Evolutionary conservation across 2,797 vertebrate genomes (phyloP).

Genomic region (Protosalanx chinensis): DNA sequence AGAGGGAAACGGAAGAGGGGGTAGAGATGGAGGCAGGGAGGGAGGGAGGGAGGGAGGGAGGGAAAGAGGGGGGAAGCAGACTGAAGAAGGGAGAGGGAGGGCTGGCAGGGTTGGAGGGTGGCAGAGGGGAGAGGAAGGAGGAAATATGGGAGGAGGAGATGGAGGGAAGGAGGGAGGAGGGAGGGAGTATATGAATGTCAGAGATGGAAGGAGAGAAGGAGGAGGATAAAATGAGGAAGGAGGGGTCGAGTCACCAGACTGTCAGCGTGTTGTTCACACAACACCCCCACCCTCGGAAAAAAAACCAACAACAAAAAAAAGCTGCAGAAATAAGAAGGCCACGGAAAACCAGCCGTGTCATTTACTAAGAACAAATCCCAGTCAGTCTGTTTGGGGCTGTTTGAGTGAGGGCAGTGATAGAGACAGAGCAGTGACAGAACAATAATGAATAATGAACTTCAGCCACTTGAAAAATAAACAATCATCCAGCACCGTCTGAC

Average conservation of each 20-base stretch:
- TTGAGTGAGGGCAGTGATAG: constrained; percentile 61
- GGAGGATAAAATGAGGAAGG: constrained; percentile 51
- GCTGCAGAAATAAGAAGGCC: constrained; percentile 14
- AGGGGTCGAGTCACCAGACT: constrained; percentile 43
- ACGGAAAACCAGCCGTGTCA: constrained; percentile 75
- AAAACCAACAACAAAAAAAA: constrained; percentile 49
- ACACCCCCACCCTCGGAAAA: constrained; percentile 5
- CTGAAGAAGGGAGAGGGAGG: constrained; percentile 3
- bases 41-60: constrained; percentile 33
- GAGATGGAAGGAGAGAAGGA: constrained; percentile 44
- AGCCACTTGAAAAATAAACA: constrained; percentile 63
- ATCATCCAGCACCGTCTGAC: constrained; percentile 22
- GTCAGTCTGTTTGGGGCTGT: constrained; percentile 55
- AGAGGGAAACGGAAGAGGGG: constrained; percentile 44
- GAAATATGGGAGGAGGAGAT: no score
- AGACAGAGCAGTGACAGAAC: constrained; percentile 68
- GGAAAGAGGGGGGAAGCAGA: background rate
- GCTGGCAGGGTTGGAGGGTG: constrained; percentile 38
- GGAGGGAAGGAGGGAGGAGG: constrained; percentile 4
- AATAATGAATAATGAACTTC: constrained; percentile 72
- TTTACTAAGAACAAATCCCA: constrained; percentile 72
- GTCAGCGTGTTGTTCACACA: constrained; percentile 70
- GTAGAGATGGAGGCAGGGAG: constrained; percentile 6
- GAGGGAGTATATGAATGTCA: constrained; percentile 33
- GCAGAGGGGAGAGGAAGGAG: background rate